Evolutionary conservation across 2,113 vertebrate species (phyloP).

Genomic region (Rhodinocichla rosea): DNA sequence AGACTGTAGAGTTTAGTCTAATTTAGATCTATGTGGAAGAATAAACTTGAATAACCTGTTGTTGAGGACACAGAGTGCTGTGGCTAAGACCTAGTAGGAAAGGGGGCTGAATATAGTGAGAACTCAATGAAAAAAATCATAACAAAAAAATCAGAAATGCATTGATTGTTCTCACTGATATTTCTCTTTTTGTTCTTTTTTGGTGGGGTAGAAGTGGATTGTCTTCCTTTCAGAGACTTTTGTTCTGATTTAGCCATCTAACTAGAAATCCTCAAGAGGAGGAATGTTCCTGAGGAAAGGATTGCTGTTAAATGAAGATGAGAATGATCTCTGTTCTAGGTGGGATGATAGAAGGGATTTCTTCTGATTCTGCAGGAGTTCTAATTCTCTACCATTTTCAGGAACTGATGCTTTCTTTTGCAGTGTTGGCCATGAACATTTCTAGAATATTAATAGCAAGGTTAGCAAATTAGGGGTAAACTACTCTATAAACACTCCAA

Average conservation of each 20-base stretch:
- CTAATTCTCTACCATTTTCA: neutral
- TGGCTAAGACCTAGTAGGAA: neutral
- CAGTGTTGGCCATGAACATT: neutral
- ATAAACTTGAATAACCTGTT: neutral
- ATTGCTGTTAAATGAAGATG: neutral
- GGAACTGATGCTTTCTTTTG: neutral
- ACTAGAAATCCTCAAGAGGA: neutral
- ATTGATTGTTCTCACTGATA: neutral
- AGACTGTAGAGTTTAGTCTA: neutral
- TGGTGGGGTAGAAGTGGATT: neutral
- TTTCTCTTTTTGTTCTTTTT: neutral
- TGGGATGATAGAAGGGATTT: neutral
- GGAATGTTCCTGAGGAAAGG: neutral
- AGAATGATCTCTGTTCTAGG: neutral
- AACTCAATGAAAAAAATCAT: neutral
- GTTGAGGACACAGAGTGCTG: neutral
- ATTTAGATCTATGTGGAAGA: neutral
- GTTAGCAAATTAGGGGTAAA: neutral
- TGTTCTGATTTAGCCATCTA: neutral
- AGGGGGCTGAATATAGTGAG: neutral
- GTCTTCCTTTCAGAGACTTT: neutral
- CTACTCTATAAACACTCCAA: neutral
- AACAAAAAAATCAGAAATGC: neutral
- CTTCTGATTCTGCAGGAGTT: neutral
- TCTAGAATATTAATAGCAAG: neutral